phyloP scores from a whole-genome alignment of 2,113 vertebrate species.

The Aegotheles bennettii region DNA sequence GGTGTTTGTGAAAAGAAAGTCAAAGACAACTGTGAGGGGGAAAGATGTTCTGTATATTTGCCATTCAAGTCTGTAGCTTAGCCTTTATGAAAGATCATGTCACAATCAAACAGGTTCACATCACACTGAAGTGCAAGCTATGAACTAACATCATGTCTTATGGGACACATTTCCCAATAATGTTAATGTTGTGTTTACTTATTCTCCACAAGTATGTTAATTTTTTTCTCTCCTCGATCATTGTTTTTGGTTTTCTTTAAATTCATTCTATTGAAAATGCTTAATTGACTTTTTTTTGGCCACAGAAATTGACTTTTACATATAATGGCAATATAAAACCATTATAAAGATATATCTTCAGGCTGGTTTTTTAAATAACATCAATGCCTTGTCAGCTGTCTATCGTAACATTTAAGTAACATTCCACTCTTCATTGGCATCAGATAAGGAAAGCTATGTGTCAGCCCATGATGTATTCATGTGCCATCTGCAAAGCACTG shows the following conservation, averaged over 20 bases:
- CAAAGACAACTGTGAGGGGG: neutral
- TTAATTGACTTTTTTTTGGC: neutral
- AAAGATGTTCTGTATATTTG: neutral
- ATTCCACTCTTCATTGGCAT: neutral
- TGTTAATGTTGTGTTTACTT: neutral
- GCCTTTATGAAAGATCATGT: neutral
- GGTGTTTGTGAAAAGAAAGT: neutral
- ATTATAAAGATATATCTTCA: neutral
- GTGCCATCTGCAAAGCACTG: neutral
- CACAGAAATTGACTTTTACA: neutral
- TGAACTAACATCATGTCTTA: neutral
- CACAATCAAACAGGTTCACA: neutral
- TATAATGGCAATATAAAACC: neutral
- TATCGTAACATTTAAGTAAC: neutral
- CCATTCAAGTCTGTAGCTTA: neutral
- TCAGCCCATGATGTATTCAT: neutral
- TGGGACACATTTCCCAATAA: neutral
- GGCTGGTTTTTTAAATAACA: neutral
- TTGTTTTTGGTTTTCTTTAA: neutral
- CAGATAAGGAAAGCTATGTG: neutral
- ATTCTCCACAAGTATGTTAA: neutral
- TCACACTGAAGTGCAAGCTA: neutral
- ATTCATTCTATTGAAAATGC: neutral
- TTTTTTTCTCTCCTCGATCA: neutral
- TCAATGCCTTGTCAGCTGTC: neutral